Evolutionary conservation across 30 jellyfish, hydroid and myxozoan species (phyloP).

Genomic region (Phacellophora camtschatica): DNA sequence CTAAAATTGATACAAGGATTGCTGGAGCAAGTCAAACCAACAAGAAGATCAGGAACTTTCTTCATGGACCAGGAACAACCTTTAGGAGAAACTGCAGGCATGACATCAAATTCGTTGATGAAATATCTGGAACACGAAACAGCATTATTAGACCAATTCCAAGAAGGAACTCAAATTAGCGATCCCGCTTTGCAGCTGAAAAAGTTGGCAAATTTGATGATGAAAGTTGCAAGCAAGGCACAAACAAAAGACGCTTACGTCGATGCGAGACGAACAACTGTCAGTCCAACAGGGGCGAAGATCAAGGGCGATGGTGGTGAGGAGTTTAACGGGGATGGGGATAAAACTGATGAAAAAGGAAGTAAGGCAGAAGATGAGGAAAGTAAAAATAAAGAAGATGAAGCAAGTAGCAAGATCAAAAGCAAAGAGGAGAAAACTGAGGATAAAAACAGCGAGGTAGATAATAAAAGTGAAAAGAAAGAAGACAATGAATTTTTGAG

Average conservation of each 20-base stretch:
- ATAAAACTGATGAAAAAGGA: background rate
- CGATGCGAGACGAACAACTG: constrained; percentile 63
- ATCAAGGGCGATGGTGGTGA: background rate
- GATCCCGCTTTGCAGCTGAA: constrained; percentile 65
- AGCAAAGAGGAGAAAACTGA: background rate
- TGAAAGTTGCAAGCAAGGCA: constrained; percentile 55
- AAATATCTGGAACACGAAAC: constrained; percentile 77
- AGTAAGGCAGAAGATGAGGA: background rate
- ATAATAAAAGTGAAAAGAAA: background rate
- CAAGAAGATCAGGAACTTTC: constrained; percentile 37
- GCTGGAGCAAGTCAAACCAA: constrained; percentile 46
- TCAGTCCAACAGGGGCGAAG: constrained; percentile 19
- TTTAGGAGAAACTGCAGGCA: constrained; percentile 44
- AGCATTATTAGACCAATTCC: constrained; percentile 67
- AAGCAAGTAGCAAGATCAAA: background rate
- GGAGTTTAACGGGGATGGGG: background rate
- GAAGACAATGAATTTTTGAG: background rate
- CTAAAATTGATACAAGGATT: constrained; percentile 35
- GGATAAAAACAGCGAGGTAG: background rate
- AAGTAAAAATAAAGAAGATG: background rate
- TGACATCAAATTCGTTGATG: constrained; percentile 49
- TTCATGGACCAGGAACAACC: constrained; percentile 66
- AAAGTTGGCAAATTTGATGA: constrained; percentile 49
- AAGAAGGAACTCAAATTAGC: constrained; percentile 71
- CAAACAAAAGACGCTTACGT: constrained; percentile 41